Evolutionary conservation across 2,113 vertebrate species (phyloP), one percentile per base, ranked within the genome.

Genomic region (Hypomesus transpacificus): DNA sequence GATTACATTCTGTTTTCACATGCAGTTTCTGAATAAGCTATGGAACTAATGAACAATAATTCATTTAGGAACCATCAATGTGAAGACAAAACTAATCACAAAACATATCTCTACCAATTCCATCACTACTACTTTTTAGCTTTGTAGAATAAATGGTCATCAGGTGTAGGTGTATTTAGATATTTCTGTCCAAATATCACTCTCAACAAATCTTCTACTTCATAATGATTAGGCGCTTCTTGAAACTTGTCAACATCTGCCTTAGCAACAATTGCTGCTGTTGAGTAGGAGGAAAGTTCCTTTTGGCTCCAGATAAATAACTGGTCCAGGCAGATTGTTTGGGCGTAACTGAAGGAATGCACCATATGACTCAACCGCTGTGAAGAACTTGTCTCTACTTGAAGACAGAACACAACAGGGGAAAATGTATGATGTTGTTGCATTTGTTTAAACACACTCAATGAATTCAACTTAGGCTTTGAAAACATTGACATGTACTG

Each of bases 301-400:
- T 66, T 26, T 71, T 54, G 34, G 18, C 22, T 71, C 11, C 17
- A 68, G 1, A 31, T 9, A 5, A 34, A 60, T 67, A 78, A 86
- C 80, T 14, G 66, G 82, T 85, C 69, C 21, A 74, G 82, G 74
- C 83, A 76, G 83, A 82, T 18, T 46, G 39, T 24, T 14, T 0
- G 22, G 16, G 68, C 73, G 80, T 74, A 75, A 28, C 82, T 80
- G 77, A 20, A 82, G 54, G 77, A 79, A 83, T 80, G 73, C 11
- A 0, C 0, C 0, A 4, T 0, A 18, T 86, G 77, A 86, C 66
- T 82, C 67, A 84, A 50, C 75, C 13, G 26, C 72, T 66, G 65
- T 52, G 60, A 70, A 16, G 13, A 0, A 8, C 84, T 66, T 28
- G 87, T 75, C 69, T 74, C 22, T 17, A 81, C 84, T 57, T 0